phyloP scores from a whole-genome alignment of 2,113 vertebrate genomes.

The Polyodon spathula region DNA sequence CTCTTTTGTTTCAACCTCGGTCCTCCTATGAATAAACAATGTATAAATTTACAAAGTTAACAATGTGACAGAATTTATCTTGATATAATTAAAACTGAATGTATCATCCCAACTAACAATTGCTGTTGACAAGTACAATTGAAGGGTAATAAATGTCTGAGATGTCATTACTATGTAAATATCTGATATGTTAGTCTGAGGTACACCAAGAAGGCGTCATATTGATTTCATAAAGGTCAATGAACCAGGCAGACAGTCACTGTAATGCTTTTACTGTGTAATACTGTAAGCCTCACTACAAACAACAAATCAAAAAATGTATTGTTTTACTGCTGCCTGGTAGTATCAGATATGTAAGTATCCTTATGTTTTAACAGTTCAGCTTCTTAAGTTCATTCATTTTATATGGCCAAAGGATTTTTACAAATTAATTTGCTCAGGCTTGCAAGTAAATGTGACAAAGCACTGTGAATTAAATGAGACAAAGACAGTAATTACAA shows the following conservation, averaged over 20 bases:
- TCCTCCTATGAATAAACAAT: slow-evolving; percentile 5
- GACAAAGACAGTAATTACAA: background rate
- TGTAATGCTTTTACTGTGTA: background rate
- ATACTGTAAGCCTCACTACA: too few species aligned
- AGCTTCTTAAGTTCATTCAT: too few species aligned
- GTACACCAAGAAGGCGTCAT: background rate
- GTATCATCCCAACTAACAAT: slow-evolving; percentile 7
- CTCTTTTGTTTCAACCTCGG: background rate
- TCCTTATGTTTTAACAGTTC: too few species aligned
- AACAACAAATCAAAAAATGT: too few species aligned
- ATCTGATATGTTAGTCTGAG: slow-evolving; percentile 2
- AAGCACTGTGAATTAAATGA: too few species aligned
- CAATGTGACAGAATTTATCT: slow-evolving; percentile 3
- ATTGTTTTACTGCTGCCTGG: too few species aligned
- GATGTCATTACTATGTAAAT: slow-evolving; percentile 18
- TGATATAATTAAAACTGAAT: slow-evolving; percentile 19
- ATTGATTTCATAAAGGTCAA: background rate
- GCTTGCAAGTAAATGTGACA: too few species aligned
- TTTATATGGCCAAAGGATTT: too few species aligned
- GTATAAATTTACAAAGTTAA: slow-evolving; percentile 3
- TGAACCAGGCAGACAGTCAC: background rate
- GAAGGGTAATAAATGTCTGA: background rate
- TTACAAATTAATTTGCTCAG: too few species aligned
- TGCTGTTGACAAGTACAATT: slow-evolving; percentile 6
- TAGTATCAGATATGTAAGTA: too few species aligned